Evolutionary conservation across 2,113 vertebrate species (phyloP), one percentile per base, ranked within the genome.

Genomic region (Mobula birostris): DNA sequence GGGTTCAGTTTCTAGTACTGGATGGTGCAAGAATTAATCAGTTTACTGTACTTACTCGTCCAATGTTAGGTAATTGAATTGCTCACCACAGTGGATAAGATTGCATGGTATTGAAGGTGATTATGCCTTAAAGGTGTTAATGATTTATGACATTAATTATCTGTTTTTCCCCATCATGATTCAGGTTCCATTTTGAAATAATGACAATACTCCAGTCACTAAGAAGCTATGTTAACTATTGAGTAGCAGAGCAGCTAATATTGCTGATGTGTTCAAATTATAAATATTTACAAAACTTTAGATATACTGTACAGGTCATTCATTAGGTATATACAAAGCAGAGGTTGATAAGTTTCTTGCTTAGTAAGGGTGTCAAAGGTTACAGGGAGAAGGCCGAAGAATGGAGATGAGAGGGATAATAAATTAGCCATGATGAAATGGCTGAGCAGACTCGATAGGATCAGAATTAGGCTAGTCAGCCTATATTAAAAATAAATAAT

Each of bases 61-160:
- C 61, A 88, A 88, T 66, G 58, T 66, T 66, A 83, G 80, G 56
- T 58, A n/a, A 88, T 63, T 63, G 58, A 66, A 32, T 66, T 66
- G n/a, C 29, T 66, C n/a, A 90, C 7, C 2, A 19, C 61, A 90
- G 85, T 15, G 56, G 11, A 27, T 61, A 63, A 87, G 56, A 32
- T 58, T n/a, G 32, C 61, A 90, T 32, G 61, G 29, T n/a, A 7
- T n/a, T 32, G n/a, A 63, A 90, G 19, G 61, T 32, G 63, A n/a
- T 90, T 19, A 90, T 68, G 83, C 58, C 83, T 87, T 29, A 63
- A 87, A 87, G 58, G 83, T 63, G 58, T n/a, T 24, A 29, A 87
- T 87, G 85, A 68, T 32, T 66, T 90, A 90, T 36, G 58, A 32
- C 32, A 15, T 90, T 90, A 90, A 90, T 66, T 90, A 90, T 19